A percentile compares a stretch with the other conserved stretches of the same genome.
phyloP scores from a whole-genome alignment of 2,888 invertebrate genomes.

The Chymomyza amoena region DNA sequence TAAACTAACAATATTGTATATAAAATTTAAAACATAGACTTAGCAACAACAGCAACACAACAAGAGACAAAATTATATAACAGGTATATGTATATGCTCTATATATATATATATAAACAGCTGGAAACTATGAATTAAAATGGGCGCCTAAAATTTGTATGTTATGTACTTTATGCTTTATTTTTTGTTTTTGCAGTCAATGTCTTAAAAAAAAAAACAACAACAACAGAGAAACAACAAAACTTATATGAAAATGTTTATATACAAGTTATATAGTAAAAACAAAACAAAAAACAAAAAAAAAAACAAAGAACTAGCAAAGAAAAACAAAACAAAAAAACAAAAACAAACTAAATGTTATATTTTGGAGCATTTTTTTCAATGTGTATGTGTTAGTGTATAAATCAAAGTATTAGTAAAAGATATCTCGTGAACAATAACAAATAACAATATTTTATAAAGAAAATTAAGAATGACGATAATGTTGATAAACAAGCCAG shows the following conservation, averaged over 20 bases:
- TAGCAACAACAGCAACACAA: not conserved
- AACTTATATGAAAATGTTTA: not conserved
- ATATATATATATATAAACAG: too few species aligned
- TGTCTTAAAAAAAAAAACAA: not conserved
- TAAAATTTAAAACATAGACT: not conserved
- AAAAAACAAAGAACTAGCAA: not conserved
- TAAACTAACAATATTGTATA: not conserved
- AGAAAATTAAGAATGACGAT: slow-evolving; percentile 14
- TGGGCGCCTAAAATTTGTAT: not conserved
- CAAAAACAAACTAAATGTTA: slow-evolving; percentile 36
- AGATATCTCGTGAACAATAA: slow-evolving; percentile 40
- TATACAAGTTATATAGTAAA: slow-evolving; percentile 5
- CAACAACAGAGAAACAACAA: not conserved
- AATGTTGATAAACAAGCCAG: slow-evolving; percentile 10
- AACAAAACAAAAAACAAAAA: slow-evolving; percentile 18
- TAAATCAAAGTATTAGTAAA: slow-evolving; percentile 30
- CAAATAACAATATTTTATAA: not conserved
- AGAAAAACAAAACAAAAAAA: slow-evolving; percentile 8
- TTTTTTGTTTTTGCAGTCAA: not conserved
- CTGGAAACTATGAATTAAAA: too few species aligned
- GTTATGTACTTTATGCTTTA: not conserved
- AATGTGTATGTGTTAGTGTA: slow-evolving; percentile 30
- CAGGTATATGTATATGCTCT: too few species aligned
- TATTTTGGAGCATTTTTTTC: slow-evolving; percentile 50
- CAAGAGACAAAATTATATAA: too few species aligned